phyloP scores from a whole-genome alignment of 2,888 invertebrate species.

The Thyatira batis region DNA sequence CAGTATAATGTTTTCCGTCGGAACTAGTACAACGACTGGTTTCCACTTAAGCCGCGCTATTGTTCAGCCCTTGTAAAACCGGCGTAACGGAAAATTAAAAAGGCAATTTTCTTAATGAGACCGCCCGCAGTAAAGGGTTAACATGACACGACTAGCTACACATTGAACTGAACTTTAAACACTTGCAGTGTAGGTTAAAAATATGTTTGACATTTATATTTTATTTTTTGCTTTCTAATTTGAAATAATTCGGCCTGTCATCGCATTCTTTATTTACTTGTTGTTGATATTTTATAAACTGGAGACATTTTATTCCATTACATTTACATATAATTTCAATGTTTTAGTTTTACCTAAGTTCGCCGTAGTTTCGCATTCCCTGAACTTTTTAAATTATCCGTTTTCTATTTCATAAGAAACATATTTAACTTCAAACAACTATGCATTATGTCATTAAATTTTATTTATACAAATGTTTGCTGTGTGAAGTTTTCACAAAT shows the following conservation, averaged over 20 bases:
- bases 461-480: no score
- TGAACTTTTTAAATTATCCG: no score
- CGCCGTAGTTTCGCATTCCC: no score
- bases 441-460: no score
- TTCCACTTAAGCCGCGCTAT: slow-evolving; percentile 34
- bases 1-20: neutral
- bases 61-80: slow-evolving; percentile 39
- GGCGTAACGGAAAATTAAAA: slow-evolving; percentile 72
- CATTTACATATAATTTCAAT: no score
- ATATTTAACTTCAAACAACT: no score
- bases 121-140: slow-evolving; percentile 49
- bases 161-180: slow-evolving; percentile 32
- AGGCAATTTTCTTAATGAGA: slow-evolving; percentile 72
- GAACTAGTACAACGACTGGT: slow-evolving; percentile 19
- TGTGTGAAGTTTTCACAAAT: no score
- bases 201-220: neutral
- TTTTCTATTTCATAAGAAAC: no score
- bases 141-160: slow-evolving; percentile 27
- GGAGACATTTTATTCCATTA: neutral
- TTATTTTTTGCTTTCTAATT: neutral
- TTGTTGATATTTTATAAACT: neutral
- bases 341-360: no score
- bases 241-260: neutral
- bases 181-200: neutral
- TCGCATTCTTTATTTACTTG: neutral